These are phyloP conservation scores for Premnoplex brunnescens DNA, from an alignment of 2,797 vertebrate genomes.

Conservation along the genomic window DNA sequence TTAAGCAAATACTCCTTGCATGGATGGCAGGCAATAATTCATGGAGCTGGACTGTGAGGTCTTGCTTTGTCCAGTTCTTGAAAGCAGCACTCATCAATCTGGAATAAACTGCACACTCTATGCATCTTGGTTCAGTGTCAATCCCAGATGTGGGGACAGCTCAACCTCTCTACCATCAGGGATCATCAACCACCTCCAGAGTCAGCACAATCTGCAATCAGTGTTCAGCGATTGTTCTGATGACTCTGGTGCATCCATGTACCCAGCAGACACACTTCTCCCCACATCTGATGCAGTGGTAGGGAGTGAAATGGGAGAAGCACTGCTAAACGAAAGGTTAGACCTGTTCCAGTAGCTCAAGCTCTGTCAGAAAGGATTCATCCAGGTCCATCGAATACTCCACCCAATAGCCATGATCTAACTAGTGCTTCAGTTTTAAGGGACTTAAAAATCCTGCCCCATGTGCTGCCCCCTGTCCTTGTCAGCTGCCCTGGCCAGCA, in stretches of 20 bases:
- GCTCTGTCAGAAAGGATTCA: background rate
- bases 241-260: background rate
- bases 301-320: background rate
- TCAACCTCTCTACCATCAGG: background rate
- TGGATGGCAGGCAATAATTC: background rate
- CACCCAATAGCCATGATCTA: background rate
- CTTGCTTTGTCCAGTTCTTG: background rate
- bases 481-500: background rate
- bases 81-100: background rate
- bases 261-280: background rate
- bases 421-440: background rate
- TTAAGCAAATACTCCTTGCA: background rate
- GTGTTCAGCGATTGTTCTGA: background rate
- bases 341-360: background rate
- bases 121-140: accelerated
- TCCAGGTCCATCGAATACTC: background rate
- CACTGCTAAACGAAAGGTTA: background rate
- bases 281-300: accelerated
- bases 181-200: background rate
- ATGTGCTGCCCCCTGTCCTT: accelerated
- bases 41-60: background rate
- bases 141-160: background rate
- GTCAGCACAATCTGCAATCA: background rate
- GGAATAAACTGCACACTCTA: background rate
- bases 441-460: background rate